These are phyloP conservation scores for Brachionus angularis DNA, from an alignment of 1,140 invertebrate genomes.

Conservation along the genomic window DNA sequence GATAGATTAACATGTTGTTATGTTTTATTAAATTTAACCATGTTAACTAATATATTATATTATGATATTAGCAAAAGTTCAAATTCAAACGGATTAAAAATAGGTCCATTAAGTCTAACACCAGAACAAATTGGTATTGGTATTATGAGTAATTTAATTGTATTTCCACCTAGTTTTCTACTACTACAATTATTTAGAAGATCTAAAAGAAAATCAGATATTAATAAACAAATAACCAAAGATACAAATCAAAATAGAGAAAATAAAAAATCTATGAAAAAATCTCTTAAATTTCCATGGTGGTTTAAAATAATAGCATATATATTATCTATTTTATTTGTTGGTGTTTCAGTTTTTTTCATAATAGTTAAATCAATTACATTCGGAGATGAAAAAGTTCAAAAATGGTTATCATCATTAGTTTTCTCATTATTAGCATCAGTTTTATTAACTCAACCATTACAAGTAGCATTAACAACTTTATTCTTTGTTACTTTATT, in stretches of 20 bases:
- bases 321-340: neutral
- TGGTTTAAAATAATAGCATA: too few species aligned
- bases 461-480: neutral
- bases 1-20: too few species aligned
- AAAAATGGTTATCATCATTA: neutral
- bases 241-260: slow-evolving; percentile 44
- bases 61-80: neutral
- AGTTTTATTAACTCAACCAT: too few species aligned
- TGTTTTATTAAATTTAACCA: neutral
- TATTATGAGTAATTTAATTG: slow-evolving; percentile 53
- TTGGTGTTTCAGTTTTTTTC: neutral
- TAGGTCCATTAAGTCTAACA: neutral
- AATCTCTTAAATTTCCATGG: neutral
- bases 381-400: slow-evolving; percentile 6
- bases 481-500: neutral
- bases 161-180: slow-evolving; percentile 62
- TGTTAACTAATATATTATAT: neutral
- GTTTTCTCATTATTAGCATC: neutral
- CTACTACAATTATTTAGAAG: slow-evolving; percentile 60
- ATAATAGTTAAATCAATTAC: neutral
- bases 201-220: slow-evolving; percentile 50
- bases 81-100: neutral
- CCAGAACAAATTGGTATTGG: slow-evolving; percentile 57
- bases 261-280: too few species aligned
- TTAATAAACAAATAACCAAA: slow-evolving; percentile 19